These are phyloP conservation scores for Fopius arisanus DNA, from an alignment of 1,140 invertebrate species.

Conservation along the genomic window DNA sequence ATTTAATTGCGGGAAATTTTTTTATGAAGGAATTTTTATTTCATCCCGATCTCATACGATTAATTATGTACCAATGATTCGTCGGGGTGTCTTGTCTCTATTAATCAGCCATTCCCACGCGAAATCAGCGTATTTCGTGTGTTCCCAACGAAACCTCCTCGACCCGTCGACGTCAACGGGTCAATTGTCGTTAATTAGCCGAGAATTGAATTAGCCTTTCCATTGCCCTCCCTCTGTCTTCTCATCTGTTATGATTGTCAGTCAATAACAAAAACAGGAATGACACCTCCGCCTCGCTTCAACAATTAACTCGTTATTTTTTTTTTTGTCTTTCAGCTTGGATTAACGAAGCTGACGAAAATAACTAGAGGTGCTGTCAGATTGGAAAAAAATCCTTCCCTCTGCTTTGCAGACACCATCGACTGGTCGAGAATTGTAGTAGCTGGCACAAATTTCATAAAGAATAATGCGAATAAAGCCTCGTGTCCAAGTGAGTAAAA, in stretches of 20 bases:
- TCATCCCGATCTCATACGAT: conserved; percentile 30
- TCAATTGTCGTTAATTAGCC: conserved; percentile 37
- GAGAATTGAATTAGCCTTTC: conserved; percentile 31
- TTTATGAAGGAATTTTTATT: no score
- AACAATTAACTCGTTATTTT: conserved; percentile 16
- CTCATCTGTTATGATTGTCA: background rate
- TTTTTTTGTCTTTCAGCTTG: conserved; percentile 65
- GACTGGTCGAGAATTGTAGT: conserved; percentile 73
- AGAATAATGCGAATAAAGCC: conserved; percentile 44
- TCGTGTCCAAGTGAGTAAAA: conserved; percentile 40
- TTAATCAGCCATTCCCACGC: conserved; percentile 45
- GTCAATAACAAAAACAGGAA: background rate
- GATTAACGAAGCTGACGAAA: conserved; percentile 71
- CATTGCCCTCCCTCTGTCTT: background rate
- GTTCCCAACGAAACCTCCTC: conserved; percentile 26
- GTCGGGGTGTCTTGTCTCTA: background rate
- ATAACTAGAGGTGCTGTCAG: conserved; percentile 75
- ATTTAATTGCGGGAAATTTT: no score
- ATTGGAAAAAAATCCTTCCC: conserved; percentile 75
- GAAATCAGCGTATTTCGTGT: conserved; percentile 40
- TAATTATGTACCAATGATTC: conserved; percentile 12
- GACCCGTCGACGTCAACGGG: conserved; percentile 37
- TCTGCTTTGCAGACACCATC: conserved; percentile 79
- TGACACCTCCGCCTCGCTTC: background rate
- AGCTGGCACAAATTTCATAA: conserved; percentile 61